Evolutionary conservation across 1,140 invertebrate species (phyloP).

Genomic region (Lethrus apterus): DNA sequence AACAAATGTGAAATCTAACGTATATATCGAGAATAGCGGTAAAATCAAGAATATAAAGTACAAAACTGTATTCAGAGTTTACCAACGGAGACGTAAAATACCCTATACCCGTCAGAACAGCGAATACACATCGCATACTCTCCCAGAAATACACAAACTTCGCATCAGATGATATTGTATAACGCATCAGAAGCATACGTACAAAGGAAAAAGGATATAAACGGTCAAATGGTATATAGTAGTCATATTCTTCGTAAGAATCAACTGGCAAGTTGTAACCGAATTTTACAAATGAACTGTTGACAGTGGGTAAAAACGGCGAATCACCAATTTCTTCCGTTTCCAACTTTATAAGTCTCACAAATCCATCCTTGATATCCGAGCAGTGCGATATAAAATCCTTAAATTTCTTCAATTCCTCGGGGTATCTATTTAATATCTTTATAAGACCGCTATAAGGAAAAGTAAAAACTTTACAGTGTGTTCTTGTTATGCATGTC

Average conservation of each 20-base stretch:
- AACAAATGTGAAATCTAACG: conserved; percentile 38
- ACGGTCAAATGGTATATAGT: conserved; percentile 7
- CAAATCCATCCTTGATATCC: no score
- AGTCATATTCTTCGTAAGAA: conserved; percentile 3
- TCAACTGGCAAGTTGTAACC: conserved; percentile 3
- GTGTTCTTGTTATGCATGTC: background rate
- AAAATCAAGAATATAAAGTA: conserved; percentile 17
- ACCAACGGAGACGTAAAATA: conserved; percentile 8
- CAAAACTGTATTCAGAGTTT: conserved; percentile 4
- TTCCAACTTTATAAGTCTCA: no score
- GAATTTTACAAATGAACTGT: conserved; percentile 3
- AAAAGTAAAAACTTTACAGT: conserved; percentile 6
- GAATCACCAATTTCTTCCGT: no score
- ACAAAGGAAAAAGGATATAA: conserved; percentile 7
- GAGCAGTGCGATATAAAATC: no score
- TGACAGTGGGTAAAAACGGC: no score
- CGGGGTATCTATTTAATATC: background rate
- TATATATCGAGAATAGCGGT: conserved; percentile 21
- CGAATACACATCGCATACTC: conserved; percentile 16
- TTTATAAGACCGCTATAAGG: background rate
- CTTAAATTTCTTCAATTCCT: no score
- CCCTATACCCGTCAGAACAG: conserved; percentile 11
- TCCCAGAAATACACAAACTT: conserved; percentile 20
- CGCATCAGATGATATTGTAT: conserved; percentile 7
- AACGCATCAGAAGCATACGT: conserved; percentile 7